A percentile compares a stretch with the other conserved stretches of the same genome.
Evolutionary conservation across 2,113 vertebrate species (phyloP).

Genomic region (Spermophilus dauricus): DNA sequence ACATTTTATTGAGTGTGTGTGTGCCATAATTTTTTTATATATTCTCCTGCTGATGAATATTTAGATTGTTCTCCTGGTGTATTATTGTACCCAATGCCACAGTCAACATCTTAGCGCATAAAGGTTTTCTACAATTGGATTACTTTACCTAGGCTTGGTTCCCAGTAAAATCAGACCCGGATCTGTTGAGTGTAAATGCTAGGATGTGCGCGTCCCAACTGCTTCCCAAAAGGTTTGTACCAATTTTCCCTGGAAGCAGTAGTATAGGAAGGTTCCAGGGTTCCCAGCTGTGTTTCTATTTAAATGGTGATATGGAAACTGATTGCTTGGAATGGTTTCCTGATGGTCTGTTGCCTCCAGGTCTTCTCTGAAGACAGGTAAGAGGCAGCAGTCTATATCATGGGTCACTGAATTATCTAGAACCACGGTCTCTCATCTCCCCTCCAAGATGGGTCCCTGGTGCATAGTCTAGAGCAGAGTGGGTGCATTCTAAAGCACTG

Average conservation of each 20-base stretch:
- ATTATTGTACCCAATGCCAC: not conserved
- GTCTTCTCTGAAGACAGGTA: not conserved
- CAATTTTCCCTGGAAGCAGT: not conserved
- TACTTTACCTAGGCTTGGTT: not conserved
- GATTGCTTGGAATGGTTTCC: not conserved
- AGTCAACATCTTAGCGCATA: not conserved
- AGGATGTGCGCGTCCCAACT: not conserved
- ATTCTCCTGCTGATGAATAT: not conserved
- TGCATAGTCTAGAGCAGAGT: not conserved
- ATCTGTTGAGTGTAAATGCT: not conserved
- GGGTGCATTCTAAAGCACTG: not conserved
- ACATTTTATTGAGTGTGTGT: not conserved
- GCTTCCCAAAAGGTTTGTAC: not conserved
- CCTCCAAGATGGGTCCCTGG: not conserved
- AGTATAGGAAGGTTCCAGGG: not conserved
- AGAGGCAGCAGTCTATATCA: not conserved
- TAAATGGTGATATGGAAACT: not conserved
- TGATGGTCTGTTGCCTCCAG: not conserved
- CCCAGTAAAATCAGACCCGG: not conserved
- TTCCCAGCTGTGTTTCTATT: not conserved
- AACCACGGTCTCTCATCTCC: not conserved
- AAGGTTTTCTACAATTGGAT: not conserved
- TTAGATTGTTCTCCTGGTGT: not conserved
- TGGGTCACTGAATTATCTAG: not conserved
- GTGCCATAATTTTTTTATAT: not conserved